Conservation (phyloP, 2,888 invertebrate genomes). For the Thereva nobilitata region DNA sequence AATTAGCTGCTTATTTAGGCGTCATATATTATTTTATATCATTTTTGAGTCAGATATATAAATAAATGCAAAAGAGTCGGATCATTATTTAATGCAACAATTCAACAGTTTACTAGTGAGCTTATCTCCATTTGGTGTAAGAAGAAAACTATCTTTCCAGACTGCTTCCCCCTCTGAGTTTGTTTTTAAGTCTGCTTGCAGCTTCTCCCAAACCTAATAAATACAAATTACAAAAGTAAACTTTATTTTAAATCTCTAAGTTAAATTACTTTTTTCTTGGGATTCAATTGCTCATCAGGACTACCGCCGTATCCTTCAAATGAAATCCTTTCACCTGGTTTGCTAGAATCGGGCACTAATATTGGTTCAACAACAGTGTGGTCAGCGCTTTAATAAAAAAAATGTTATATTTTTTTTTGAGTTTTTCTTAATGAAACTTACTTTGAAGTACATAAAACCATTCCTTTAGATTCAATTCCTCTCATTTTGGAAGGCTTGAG, state of each 20-base stretch:
- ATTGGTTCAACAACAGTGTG: conserved; percentile 85
- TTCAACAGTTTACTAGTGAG: conserved; percentile 77
- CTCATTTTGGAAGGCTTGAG: conserved; percentile 96
- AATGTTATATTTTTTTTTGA: background rate
- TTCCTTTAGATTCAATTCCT: conserved; percentile 87
- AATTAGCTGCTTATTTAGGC: too few species aligned
- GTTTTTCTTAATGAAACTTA: conserved; percentile 52
- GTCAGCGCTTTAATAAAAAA: conserved; percentile 62
- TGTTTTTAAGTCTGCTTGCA: conserved; percentile 78
- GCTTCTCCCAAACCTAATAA: conserved; percentile 76
- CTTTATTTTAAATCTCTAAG: background rate
- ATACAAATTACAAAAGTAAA: background rate
- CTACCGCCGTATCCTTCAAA: conserved; percentile 83
- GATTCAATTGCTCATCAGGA: conserved; percentile 86
- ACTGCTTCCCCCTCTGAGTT: conserved; percentile 73
- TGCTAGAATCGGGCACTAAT: conserved; percentile 72
- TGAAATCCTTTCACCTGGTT: conserved; percentile 81
- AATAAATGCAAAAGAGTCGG: background rate
- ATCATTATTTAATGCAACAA: conserved; percentile 77
- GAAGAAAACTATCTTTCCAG: conserved; percentile 82
- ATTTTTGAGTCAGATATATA: too few species aligned
- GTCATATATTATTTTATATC: too few species aligned
- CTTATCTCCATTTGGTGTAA: conserved; percentile 73
- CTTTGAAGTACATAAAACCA: conserved; percentile 90
- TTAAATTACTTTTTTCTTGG: conserved; percentile 81